Base-by-base conservation (phyloP, 2,888 invertebrate genomes). In the Phengaris alcon region DNA sequence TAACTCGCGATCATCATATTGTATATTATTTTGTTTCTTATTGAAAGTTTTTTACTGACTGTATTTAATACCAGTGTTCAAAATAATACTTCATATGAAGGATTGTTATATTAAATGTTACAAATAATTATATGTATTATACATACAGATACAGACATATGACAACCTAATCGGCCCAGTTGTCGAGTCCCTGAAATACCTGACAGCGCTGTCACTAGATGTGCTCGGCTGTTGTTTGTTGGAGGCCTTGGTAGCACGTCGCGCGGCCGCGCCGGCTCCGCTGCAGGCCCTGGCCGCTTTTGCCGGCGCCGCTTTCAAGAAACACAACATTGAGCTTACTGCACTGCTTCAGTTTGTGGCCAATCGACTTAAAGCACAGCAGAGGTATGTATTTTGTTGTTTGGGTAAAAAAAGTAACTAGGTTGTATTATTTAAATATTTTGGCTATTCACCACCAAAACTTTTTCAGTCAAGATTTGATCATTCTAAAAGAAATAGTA, bases 271-370 rank as follows among this genome's bases (percentile, higher is more conserved):
- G 96, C 98, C 99, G 0, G 94, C 96, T 9, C 99, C 99, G 98
- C 94, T 99, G 77, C 98, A 98, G 86, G 98, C 98, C 85, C 95
- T 99, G 51, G 97, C 99, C 0, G 97, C 97, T 77, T 99, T 99
- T 93, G 97, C 98, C 82, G 99, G 99, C 12, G 97, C 98, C 3
- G 97, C 99, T 80, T 99, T 97, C 90, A 99, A 99, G 92, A 99
- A 99, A 87, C 99, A 99, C 89, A 97, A 97, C 83, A 97, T 99
- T 77, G 99, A 99, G 86, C 94, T 99, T 78, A 97, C 98, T 5
- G 99, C 99, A 3, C 90, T 99, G 79, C 92, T 99, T 85, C 99
- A 99, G 89, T 99, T 98, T 89, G 98, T 99, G 46, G 98, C 98
- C 59, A 99, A 99, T 93, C 97, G 99, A 86, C 95, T 99, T 22